Conservation (phyloP, 2,113 vertebrate species). For the rabbit (Oryctolagus cuniculus) region mOryCun1.1 NC_091440.1:64897001-64897500, state of each 20-base stretch:
- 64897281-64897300: conserved; percentile 73
- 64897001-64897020: background rate
- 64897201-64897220: conserved; percentile 83
- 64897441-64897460: conserved; percentile 39
- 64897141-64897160: background rate
- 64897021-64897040: background rate
- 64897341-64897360: background rate
- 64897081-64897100: no score
- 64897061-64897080: background rate
- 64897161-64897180: conserved; percentile 52
- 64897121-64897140: background rate
- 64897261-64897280: conserved; percentile 62
- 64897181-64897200: conserved; percentile 59
- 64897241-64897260: conserved; percentile 65
- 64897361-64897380: conserved; percentile 75
- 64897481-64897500: background rate
- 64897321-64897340: conserved; percentile 53
- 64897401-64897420: conserved; percentile 50
- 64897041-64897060: background rate
- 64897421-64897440: conserved; percentile 53
- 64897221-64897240: conserved; percentile 73
- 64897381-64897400: conserved; percentile 60
- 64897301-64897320: conserved; percentile 63
- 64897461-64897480: background rate
- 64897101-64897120: background rate